Conservation (phyloP, 1,140 invertebrate genomes). For the Vanessa atalanta region DNA sequence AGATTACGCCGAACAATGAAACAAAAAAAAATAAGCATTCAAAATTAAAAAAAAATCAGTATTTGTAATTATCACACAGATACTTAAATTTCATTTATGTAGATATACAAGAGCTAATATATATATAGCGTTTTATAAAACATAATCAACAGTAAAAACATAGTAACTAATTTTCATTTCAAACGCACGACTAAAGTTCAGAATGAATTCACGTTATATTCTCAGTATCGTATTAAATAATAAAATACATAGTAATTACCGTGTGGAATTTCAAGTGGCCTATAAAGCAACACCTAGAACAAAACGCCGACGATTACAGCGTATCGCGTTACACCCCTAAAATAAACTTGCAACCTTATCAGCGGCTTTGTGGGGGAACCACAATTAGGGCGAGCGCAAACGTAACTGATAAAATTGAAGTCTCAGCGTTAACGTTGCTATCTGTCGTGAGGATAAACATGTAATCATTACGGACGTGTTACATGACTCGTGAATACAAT, state of each 20-base stretch:
- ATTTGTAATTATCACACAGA: too few relatives aligned
- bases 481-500: not conserved
- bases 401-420: slow-evolving; percentile 1
- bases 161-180: not conserved
- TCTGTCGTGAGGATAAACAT: not conserved
- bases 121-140: too few relatives aligned
- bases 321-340: slow-evolving; percentile 39
- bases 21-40: too few relatives aligned
- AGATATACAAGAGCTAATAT: too few relatives aligned
- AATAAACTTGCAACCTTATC: slow-evolving; percentile 38
- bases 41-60: too few relatives aligned
- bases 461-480: not conserved
- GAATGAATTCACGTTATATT: not conserved
- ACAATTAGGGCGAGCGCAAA: slow-evolving; percentile 12
- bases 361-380: slow-evolving; percentile 19
- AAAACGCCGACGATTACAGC: slow-evolving; percentile 5
- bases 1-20: too few relatives aligned
- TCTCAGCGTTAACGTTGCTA: not conserved
- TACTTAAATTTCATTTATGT: too few relatives aligned
- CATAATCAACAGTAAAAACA: too few relatives aligned
- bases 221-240: not conserved
- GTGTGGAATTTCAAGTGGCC: not conserved
- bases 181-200: not conserved
- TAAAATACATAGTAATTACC: not conserved
- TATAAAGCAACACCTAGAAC: slow-evolving; percentile 5